Conservation (phyloP, 92 coral and sea anemone genomes). For the Zoanthus solanderi region DNA sequence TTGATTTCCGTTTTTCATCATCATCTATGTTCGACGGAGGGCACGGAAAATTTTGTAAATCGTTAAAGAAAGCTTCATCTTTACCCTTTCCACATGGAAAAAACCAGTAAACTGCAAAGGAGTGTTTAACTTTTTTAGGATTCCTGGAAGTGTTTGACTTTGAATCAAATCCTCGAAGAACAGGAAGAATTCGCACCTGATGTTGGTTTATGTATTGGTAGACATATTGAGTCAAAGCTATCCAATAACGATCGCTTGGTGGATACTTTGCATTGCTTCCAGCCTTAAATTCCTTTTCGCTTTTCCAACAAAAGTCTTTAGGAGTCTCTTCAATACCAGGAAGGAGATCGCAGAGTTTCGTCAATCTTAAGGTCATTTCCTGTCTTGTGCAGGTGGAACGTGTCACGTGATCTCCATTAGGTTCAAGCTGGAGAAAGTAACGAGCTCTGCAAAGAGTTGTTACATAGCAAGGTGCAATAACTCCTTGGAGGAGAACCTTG, state of each 20-base stretch:
- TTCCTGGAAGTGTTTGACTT: background rate
- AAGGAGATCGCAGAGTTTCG: conserved; percentile 10
- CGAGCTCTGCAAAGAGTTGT: conserved; percentile 63
- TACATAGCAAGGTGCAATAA: conserved; percentile 80
- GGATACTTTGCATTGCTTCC: too few species aligned
- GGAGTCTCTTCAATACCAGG: conserved; percentile 30
- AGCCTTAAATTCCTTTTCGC: too few species aligned
- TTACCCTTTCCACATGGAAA: conserved; percentile 57
- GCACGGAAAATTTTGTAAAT: conserved; percentile 1
- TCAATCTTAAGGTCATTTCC: background rate
- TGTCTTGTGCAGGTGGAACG: background rate
- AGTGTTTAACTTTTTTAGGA: background rate
- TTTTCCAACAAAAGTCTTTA: conserved; percentile 37
- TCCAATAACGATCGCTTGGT: too few species aligned
- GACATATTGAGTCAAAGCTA: conserved; percentile 23
- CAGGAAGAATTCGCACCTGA: conserved; percentile 69
- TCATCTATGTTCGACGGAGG: background rate
- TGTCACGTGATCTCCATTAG: conserved; percentile 21
- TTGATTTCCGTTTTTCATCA: background rate
- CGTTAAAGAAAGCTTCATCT: conserved; percentile 48
- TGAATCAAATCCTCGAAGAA: conserved; percentile 31
- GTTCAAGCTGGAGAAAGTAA: conserved; percentile 34
- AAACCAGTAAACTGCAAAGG: conserved; percentile 40
- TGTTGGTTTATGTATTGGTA: conserved; percentile 47
- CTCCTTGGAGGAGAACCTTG: conserved; percentile 53